Percentiles rank a stretch among this genome's conserved stretches.
Conservation (phyloP, 2,113 vertebrate genomes). For the Octodon degus region DNA sequence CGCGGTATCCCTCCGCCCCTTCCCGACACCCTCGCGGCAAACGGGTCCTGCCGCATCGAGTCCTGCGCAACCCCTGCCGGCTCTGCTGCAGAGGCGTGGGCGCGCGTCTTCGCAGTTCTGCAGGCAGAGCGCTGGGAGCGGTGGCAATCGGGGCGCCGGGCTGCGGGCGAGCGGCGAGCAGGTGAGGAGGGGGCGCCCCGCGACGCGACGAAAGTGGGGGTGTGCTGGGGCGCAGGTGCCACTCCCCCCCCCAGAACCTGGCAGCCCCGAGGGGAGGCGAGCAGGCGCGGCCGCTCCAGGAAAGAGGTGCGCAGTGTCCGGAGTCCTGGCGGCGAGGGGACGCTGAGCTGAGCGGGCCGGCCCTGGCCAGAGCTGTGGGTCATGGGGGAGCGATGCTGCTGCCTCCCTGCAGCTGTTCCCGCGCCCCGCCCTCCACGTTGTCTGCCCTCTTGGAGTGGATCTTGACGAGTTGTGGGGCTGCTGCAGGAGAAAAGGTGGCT, state of each 20-base stretch:
- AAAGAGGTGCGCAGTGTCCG: too few relatives aligned
- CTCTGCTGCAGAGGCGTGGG: constrained; percentile 40
- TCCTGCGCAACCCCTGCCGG: neutral
- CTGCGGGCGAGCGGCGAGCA: neutral
- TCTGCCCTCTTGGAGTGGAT: neutral
- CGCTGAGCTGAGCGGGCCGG: accelerated
- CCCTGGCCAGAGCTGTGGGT: accelerated
- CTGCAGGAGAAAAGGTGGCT: neutral
- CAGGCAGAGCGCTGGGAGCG: neutral
- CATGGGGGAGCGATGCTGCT: neutral
- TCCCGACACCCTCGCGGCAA: neutral
- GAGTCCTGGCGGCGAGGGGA: neutral
- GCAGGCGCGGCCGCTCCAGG: accelerated
- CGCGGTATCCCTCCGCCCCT: neutral
- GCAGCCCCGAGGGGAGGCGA: neutral
- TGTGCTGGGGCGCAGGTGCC: neutral
- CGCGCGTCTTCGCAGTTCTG: neutral
- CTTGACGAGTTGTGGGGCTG: neutral
- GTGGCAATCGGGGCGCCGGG: neutral
- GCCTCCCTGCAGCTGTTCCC: neutral
- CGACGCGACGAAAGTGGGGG: constrained; percentile 16
- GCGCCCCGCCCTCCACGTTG: neutral
- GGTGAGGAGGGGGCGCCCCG: neutral
- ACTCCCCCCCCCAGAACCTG: neutral
- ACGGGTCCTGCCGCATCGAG: neutral